A percentile compares a stretch with the other conserved stretches of the same genome.
These are phyloP conservation scores for Agrochola macilenta DNA, from an alignment of 2,888 invertebrate species.

Conservation along the genomic window DNA sequence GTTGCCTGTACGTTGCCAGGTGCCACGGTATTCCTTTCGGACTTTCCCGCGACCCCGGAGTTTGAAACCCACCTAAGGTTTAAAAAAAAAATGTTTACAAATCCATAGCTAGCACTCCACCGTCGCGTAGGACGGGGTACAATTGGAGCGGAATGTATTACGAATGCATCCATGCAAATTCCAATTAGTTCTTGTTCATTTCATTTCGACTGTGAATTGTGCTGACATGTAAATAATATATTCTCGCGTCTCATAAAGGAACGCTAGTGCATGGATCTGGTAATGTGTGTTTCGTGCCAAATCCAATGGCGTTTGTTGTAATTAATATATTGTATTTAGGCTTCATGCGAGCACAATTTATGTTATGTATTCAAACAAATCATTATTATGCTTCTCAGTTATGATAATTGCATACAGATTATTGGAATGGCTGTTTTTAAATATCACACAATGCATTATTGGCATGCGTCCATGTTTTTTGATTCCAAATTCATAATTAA, in stretches of 20 bases:
- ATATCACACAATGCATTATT: not conserved
- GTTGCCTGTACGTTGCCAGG: no score
- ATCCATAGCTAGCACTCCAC: slow-evolving; percentile 43
- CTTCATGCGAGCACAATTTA: slow-evolving; percentile 1
- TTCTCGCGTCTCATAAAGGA: slow-evolving; percentile 48
- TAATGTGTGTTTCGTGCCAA: slow-evolving; percentile 47
- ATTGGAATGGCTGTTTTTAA: not conserved
- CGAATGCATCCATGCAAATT: slow-evolving; percentile 65
- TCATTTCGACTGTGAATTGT: slow-evolving; percentile 60
- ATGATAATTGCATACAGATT: not conserved
- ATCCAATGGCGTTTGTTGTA: slow-evolving; percentile 35
- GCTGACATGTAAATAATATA: slow-evolving; percentile 51
- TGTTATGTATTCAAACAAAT: slow-evolving; percentile 8
- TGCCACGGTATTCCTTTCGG: no score
- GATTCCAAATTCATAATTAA: not conserved
- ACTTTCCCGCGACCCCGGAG: no score
- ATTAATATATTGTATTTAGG: slow-evolving; percentile 36
- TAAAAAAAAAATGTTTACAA: slow-evolving; percentile 23
- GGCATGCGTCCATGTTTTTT: not conserved
- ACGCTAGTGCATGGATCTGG: slow-evolving; percentile 25
- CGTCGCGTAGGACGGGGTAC: slow-evolving; percentile 32
- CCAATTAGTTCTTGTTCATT: slow-evolving; percentile 66
- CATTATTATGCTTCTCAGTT: not conserved
- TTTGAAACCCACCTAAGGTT: no score
- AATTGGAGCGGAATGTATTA: slow-evolving; percentile 65